These are phyloP conservation scores for Meriones psammophilus DNA, from an alignment of 2,797 vertebrate species.

Conservation along the genomic window DNA sequence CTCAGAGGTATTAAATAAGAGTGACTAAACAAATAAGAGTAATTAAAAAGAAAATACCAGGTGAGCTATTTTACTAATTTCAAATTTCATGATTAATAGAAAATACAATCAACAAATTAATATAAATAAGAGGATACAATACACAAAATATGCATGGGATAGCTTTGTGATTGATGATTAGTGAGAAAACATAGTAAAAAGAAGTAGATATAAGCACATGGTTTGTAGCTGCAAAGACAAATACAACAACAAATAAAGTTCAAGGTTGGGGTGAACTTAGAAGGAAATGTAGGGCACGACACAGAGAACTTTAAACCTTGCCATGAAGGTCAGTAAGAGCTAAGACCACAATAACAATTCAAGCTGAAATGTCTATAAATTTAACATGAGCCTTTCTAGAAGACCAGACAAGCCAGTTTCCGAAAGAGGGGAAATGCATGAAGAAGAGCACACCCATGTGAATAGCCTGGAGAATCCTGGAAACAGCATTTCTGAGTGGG, in stretches of 20 bases:
- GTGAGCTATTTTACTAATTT: neutral
- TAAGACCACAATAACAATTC: neutral
- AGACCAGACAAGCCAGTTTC: conserved; percentile 1
- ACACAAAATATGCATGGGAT: neutral
- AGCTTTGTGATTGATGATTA: neutral
- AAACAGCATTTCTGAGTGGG: neutral
- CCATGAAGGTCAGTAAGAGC: neutral
- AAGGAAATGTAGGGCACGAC: neutral
- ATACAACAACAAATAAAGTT: neutral
- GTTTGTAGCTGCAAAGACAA: neutral
- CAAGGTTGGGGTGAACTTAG: neutral
- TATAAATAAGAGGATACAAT: conserved; percentile 2
- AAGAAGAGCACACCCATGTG: neutral
- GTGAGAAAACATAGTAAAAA: neutral
- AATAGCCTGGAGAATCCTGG: neutral
- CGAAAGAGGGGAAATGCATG: neutral
- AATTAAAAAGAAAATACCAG: neutral
- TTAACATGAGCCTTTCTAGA: neutral
- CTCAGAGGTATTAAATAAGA: conserved; percentile 2
- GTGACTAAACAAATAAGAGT: conserved; percentile 1
- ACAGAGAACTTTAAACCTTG: conserved; percentile 17
- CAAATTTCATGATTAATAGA: conserved; percentile 37
- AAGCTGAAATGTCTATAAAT: neutral
- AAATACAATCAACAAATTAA: conserved; percentile 2
- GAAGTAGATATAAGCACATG: neutral